A percentile compares a stretch with the other conserved stretches of the same genome.
phyloP scores from a whole-genome alignment of 2,797 vertebrate species.

The Phyllotis vaccarum region DNA sequence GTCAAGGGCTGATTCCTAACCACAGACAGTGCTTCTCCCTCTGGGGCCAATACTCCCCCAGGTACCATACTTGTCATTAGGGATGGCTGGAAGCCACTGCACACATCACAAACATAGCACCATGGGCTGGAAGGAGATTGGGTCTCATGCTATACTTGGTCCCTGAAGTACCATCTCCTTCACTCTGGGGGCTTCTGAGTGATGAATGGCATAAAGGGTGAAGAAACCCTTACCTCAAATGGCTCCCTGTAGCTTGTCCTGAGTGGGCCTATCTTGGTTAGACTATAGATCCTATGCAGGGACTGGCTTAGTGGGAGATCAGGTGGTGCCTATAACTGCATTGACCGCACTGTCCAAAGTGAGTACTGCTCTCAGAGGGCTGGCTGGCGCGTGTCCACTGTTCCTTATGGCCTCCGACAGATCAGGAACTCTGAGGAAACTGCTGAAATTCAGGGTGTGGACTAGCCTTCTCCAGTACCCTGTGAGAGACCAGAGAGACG shows the following conservation, averaged over 20 bases:
- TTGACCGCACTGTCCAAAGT: neutral
- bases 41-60: neutral
- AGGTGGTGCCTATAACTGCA: neutral
- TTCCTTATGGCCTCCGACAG: neutral
- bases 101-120: neutral
- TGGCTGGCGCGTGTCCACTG: fast-evolving
- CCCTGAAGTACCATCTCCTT: neutral
- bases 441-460: slow-evolving; percentile 80
- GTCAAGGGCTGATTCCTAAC: neutral
- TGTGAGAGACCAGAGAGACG: slow-evolving; percentile 77
- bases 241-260: neutral
- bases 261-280: neutral
- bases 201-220: neutral
- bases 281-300: neutral
- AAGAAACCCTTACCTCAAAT: neutral
- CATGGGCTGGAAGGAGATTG: neutral
- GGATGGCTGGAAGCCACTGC: neutral
- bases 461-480: slow-evolving; percentile 85
- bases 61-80: neutral
- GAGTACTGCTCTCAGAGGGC: neutral
- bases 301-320: neutral
- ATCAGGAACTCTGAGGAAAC: slow-evolving; percentile 75
- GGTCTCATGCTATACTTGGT: neutral
- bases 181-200: neutral
- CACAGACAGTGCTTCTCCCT: neutral